These are phyloP conservation scores for Aramus guarauna DNA, from an alignment of 2,113 vertebrate species.

Conservation along the genomic window DNA sequence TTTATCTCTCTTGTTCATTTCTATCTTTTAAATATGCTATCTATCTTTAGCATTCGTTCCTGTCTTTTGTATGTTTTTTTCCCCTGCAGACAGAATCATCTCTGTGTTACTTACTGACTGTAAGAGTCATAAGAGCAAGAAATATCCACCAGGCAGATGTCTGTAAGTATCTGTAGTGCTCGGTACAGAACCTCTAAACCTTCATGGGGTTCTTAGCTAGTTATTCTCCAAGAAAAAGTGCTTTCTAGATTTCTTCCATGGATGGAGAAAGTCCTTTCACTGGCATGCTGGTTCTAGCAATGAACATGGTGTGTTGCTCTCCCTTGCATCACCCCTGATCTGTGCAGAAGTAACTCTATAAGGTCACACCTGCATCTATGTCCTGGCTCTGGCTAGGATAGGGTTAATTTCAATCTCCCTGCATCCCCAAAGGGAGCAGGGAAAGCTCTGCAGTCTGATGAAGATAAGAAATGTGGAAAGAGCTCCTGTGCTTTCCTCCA, in stretches of 20 bases:
- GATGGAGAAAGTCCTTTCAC: neutral
- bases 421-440: neutral
- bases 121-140: slow-evolving; percentile 64
- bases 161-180: slow-evolving; percentile 30
- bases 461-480: neutral
- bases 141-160: slow-evolving; percentile 54
- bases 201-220: neutral
- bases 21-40: neutral
- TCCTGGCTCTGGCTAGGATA: too few relatives aligned
- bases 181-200: neutral
- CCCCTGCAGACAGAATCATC: slow-evolving; percentile 13
- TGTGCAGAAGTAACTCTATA: neutral
- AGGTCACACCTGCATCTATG: neutral
- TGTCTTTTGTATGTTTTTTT: neutral
- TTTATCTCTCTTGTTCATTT: neutral
- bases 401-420: too few relatives aligned
- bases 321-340: neutral
- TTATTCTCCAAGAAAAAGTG: neutral
- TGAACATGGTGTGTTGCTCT: neutral
- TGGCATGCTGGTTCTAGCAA: neutral
- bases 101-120: slow-evolving; percentile 48
- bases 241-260: neutral
- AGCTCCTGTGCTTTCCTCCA: neutral
- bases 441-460: neutral
- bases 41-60: neutral